A percentile compares a stretch with the other conserved stretches of the same genome.
Evolutionary conservation across 1,140 invertebrate genomes (phyloP).

Genomic region (Brachionus asplanchnoidis): DNA sequence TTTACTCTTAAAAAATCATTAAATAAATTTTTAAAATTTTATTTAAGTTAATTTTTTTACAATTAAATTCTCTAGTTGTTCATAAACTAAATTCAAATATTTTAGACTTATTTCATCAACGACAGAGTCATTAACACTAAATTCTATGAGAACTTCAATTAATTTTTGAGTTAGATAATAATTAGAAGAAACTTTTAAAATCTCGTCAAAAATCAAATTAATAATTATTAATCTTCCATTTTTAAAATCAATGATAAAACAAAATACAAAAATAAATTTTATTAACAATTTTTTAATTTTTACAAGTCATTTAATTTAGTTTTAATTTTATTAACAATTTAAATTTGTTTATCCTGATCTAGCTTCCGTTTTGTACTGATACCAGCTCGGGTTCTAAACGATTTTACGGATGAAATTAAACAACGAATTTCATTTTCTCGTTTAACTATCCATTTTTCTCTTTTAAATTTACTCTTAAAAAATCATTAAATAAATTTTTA

Average conservation of each 20-base stretch:
- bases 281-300: neutral
- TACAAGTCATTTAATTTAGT: neutral
- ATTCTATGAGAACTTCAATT: neutral
- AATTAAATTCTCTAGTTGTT: neutral
- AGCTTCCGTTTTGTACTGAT: neutral
- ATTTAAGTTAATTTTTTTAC: neutral
- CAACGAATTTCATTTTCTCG: neutral
- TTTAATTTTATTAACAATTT: neutral
- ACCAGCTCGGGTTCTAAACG: neutral
- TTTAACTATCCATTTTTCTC: neutral
- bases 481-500: neutral
- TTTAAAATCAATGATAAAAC: too few relatives aligned
- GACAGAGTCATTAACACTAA: neutral
- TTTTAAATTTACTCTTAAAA: neutral
- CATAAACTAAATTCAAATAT: neutral
- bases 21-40: neutral
- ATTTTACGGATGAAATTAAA: neutral
- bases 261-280: neutral
- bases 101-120: neutral
- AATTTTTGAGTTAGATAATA: neutral
- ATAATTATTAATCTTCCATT: neutral
- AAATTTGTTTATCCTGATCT: neutral
- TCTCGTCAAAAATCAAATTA: neutral
- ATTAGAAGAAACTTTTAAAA: neutral
- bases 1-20: neutral